A percentile compares a stretch with the other conserved stretches of the same genome.
phyloP scores from a whole-genome alignment of 2,113 vertebrate species.

The Lepisosteus osseus region DNA sequence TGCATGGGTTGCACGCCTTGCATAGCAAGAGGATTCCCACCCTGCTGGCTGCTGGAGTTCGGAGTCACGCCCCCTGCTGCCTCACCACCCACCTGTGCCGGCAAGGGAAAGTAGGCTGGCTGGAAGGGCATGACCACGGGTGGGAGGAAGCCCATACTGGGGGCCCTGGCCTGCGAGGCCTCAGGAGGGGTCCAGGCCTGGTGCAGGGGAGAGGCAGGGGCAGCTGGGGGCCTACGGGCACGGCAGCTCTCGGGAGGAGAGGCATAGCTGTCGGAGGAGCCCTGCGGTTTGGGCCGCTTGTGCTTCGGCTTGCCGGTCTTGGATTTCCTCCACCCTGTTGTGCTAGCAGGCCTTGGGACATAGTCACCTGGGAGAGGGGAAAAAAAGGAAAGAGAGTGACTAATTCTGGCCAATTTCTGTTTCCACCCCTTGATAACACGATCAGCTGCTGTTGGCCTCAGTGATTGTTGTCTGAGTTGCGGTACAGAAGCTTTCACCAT shows the following conservation, averaged over 20 bases:
- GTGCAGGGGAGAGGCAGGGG: slow-evolving; percentile 42
- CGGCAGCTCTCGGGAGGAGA: slow-evolving; percentile 36
- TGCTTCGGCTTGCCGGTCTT: slow-evolving; percentile 61
- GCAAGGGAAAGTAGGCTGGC: slow-evolving; percentile 34
- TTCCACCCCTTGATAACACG: too few species aligned
- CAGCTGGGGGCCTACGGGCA: slow-evolving; percentile 24
- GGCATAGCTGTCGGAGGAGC: slow-evolving; percentile 50
- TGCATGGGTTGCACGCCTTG: slow-evolving; percentile 29
- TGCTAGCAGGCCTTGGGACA: slow-evolving; percentile 41
- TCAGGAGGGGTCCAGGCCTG: slow-evolving; percentile 54
- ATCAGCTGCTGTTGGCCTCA: too few species aligned
- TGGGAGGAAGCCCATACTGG: slow-evolving; percentile 29
- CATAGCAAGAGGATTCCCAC: slow-evolving; percentile 21
- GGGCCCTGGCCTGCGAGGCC: slow-evolving; percentile 47
- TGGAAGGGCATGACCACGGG: slow-evolving; percentile 50
- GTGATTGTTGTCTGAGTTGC: too few species aligned
- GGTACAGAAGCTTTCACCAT: too few species aligned
- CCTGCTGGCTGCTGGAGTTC: slow-evolving; percentile 28
- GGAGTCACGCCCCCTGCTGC: slow-evolving; percentile 13
- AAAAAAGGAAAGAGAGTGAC: rapidly evolving
- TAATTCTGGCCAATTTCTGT: too few species aligned
- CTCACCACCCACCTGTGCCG: slow-evolving; percentile 34
- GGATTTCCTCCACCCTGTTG: slow-evolving; percentile 52
- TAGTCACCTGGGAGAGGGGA: slow-evolving; percentile 49
- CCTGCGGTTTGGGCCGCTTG: slow-evolving; percentile 66